phyloP scores from a whole-genome alignment of 2,888 invertebrate species.

The Hirtodrosophila trivittata region DNA sequence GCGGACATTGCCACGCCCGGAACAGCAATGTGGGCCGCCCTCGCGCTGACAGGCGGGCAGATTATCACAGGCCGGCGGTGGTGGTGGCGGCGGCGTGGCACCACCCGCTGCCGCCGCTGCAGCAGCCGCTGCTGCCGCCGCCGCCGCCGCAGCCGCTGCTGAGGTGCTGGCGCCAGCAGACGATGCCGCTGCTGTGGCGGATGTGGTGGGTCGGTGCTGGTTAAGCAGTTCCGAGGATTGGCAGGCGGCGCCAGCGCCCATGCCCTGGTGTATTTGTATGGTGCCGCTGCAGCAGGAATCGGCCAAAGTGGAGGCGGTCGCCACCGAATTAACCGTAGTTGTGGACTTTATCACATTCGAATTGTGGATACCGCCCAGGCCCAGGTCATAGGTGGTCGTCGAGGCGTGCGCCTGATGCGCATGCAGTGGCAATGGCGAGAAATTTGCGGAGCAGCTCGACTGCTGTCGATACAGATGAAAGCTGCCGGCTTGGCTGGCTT shows the following conservation, averaged over 20 bases:
- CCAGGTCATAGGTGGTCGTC: slow-evolving; percentile 83
- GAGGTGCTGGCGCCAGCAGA: slow-evolving; percentile 41
- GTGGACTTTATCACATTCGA: slow-evolving; percentile 84
- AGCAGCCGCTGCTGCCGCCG: slow-evolving; percentile 54
- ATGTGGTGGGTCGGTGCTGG: slow-evolving; percentile 64
- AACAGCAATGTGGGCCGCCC: slow-evolving; percentile 85
- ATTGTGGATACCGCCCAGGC: slow-evolving; percentile 79
- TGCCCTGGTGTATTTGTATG: slow-evolving; percentile 80
- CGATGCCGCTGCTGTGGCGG: slow-evolving; percentile 47
- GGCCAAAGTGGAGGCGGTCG: slow-evolving; percentile 82
- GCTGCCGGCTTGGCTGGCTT: slow-evolving; percentile 52
- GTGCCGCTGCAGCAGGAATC: slow-evolving; percentile 82
- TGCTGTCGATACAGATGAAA: slow-evolving; percentile 82
- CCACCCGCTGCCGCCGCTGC: slow-evolving; percentile 36
- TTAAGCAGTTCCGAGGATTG: slow-evolving; percentile 78
- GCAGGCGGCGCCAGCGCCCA: slow-evolving; percentile 79
- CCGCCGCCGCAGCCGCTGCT: slow-evolving; percentile 50
- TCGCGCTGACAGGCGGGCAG: slow-evolving; percentile 81
- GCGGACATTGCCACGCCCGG: slow-evolving; percentile 84
- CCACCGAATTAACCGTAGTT: slow-evolving; percentile 81
- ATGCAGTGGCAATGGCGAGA: slow-evolving; percentile 83
- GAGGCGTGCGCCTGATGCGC: slow-evolving; percentile 83
- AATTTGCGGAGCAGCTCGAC: slow-evolving; percentile 83
- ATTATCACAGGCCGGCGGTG: slow-evolving; percentile 73
- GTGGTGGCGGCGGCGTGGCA: slow-evolving; percentile 76